Conservation (phyloP, 2,888 invertebrate genomes). For the Tenthredo mesomela region DNA sequence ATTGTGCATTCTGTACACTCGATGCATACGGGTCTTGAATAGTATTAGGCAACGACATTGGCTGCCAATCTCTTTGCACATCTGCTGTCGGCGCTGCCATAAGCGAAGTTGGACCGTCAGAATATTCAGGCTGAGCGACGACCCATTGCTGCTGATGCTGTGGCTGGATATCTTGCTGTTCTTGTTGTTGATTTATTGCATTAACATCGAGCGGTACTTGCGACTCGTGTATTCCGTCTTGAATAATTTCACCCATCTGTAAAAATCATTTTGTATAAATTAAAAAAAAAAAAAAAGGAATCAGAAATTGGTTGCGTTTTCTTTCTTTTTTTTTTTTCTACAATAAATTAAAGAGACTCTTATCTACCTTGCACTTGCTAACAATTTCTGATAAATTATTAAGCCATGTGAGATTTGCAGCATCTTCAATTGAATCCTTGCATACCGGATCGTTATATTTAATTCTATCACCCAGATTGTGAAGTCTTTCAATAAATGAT, state of each 20-base stretch:
- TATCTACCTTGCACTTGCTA: constrained; percentile 76
- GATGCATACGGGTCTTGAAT: constrained; percentile 66
- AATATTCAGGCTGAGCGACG: constrained; percentile 63
- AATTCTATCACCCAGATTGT: constrained; percentile 81
- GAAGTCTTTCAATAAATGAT: constrained; percentile 79
- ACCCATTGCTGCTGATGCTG: constrained; percentile 72
- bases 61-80: constrained; percentile 70
- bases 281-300: background rate
- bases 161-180: constrained; percentile 65
- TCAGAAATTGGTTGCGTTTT: background rate
- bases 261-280: constrained; percentile 58
- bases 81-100: constrained; percentile 67
- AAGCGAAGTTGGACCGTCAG: constrained; percentile 66
- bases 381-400: constrained; percentile 78
- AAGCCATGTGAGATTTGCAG: constrained; percentile 82
- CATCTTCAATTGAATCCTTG: constrained; percentile 78
- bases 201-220: constrained; percentile 54
- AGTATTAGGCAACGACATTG: constrained; percentile 65
- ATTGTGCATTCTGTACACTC: constrained; percentile 63
- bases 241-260: constrained; percentile 73
- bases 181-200: constrained; percentile 62
- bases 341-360: background rate
- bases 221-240: constrained; percentile 62
- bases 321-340: background rate
- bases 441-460: constrained; percentile 86